These are phyloP conservation scores for Ormyrus pomaceus DNA, from an alignment of 2,888 invertebrate genomes.

Conservation along the genomic window DNA sequence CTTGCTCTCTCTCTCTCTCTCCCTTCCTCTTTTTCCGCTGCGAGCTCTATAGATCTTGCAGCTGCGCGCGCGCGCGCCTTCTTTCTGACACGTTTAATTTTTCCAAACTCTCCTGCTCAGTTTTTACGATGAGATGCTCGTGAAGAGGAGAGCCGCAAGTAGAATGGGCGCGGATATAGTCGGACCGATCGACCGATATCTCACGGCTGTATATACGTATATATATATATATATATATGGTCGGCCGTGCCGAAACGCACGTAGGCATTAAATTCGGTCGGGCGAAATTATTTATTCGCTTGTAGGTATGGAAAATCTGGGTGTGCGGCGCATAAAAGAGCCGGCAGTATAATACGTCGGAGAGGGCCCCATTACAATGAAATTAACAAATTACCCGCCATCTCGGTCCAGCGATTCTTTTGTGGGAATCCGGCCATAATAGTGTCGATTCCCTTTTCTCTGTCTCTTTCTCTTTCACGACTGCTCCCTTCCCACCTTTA, in stretches of 20 bases:
- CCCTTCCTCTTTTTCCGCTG: background rate
- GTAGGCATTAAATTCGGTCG: background rate
- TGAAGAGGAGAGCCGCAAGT: conserved; percentile 1
- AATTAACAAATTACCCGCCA: conserved; percentile 63
- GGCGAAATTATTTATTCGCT: conserved; percentile 62
- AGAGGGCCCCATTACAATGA: conserved; percentile 61
- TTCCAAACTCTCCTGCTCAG: background rate
- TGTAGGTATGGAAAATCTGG: conserved; percentile 2
- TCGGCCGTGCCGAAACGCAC: too few relatives aligned
- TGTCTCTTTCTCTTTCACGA: background rate
- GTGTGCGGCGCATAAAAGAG: conserved; percentile 59
- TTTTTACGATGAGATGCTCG: background rate
- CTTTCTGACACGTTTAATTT: background rate
- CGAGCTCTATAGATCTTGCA: background rate
- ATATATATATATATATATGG: too few relatives aligned
- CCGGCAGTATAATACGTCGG: conserved; percentile 55
- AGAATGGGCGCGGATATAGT: background rate
- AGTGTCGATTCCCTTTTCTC: conserved; percentile 14
- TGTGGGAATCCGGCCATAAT: conserved; percentile 49
- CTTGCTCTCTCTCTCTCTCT: background rate
- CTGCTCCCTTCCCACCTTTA: conserved; percentile 13
- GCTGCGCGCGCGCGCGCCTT: background rate
- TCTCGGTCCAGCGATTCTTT: conserved; percentile 53
- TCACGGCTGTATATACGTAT: too few relatives aligned
- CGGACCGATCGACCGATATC: too few relatives aligned